Conservation (phyloP, 1,140 invertebrate genomes). For the Drosophila melanogaster region DNA sequence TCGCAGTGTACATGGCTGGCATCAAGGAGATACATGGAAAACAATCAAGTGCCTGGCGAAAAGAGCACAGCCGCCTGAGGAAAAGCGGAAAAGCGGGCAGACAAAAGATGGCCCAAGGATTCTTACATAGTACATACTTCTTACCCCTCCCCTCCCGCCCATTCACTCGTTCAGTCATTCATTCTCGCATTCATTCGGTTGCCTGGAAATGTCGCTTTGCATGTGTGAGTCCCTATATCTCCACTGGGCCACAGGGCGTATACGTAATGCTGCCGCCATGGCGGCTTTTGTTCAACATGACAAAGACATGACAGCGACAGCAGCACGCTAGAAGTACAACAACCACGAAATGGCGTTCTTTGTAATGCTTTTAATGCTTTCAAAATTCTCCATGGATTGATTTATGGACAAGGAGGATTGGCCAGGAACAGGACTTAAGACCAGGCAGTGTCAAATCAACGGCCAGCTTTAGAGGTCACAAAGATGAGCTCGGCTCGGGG, state of each 20-base stretch:
- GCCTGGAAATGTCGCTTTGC: slow-evolving; percentile 63
- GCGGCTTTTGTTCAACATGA: slow-evolving; percentile 79
- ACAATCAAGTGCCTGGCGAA: slow-evolving; percentile 72
- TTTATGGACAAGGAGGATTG: slow-evolving; percentile 58
- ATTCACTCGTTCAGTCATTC: slow-evolving; percentile 63
- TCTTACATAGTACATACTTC: slow-evolving; percentile 60
- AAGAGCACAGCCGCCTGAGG: slow-evolving; percentile 48
- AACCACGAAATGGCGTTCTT: slow-evolving; percentile 59
- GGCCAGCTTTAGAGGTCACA: slow-evolving; percentile 59
- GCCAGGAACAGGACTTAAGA: slow-evolving; percentile 7
- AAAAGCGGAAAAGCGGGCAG: slow-evolving; percentile 32
- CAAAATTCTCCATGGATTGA: slow-evolving; percentile 69
- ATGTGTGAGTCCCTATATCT: slow-evolving; percentile 46
- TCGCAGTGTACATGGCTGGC: not conserved
- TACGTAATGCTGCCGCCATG: slow-evolving; percentile 63
- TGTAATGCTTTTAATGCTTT: slow-evolving; percentile 80
- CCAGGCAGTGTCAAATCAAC: slow-evolving; percentile 68
- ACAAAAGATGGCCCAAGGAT: slow-evolving; percentile 76
- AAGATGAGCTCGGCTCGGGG: slow-evolving; percentile 4
- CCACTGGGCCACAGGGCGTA: slow-evolving; percentile 57
- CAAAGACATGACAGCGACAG: slow-evolving; percentile 76
- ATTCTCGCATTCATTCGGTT: slow-evolving; percentile 67
- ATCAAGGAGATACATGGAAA: slow-evolving; percentile 50
- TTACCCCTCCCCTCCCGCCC: slow-evolving; percentile 40
- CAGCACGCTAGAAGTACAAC: slow-evolving; percentile 35